phyloP scores from a whole-genome alignment of 2,888 invertebrate species.

The Vandiemenella viatica region DNA sequence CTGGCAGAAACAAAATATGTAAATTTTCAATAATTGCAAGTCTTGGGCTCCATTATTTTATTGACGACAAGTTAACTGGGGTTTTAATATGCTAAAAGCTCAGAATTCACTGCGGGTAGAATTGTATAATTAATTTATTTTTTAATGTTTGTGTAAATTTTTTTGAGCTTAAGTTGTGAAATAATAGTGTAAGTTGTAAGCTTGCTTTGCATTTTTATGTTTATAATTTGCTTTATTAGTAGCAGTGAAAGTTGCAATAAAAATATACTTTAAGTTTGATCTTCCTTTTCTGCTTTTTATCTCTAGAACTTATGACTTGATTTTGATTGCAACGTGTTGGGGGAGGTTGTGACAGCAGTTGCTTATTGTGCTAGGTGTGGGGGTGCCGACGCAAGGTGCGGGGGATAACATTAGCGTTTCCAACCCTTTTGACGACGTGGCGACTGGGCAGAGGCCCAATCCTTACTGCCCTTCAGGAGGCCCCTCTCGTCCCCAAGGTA shows the following conservation, averaged over 20 bases:
- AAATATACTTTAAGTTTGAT: background rate
- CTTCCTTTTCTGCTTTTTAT: background rate
- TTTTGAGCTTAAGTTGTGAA: no score
- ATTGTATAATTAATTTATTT: no score
- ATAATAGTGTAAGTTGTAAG: no score
- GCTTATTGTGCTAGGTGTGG: conserved; percentile 17
- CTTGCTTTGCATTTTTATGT: background rate
- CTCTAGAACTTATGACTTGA: background rate
- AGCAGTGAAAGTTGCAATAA: background rate
- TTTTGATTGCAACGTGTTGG: background rate
- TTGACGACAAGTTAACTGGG: no score
- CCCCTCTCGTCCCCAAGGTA: conserved; percentile 27
- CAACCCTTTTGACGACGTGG: conserved; percentile 72
- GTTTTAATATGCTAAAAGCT: no score
- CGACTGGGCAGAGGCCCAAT: conserved; percentile 36
- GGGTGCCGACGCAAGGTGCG: conserved; percentile 27
- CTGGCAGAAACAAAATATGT: background rate
- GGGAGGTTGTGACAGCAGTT: background rate
- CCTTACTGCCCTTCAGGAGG: conserved; percentile 31
- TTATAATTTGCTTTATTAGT: background rate
- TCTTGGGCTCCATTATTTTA: no score
- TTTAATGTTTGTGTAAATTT: no score
- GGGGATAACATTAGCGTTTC: conserved; percentile 69
- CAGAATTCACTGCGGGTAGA: no score
- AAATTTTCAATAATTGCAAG: no score